Conservation (phyloP, 2,888 invertebrate species). For the Dryomyza anilis region DNA sequence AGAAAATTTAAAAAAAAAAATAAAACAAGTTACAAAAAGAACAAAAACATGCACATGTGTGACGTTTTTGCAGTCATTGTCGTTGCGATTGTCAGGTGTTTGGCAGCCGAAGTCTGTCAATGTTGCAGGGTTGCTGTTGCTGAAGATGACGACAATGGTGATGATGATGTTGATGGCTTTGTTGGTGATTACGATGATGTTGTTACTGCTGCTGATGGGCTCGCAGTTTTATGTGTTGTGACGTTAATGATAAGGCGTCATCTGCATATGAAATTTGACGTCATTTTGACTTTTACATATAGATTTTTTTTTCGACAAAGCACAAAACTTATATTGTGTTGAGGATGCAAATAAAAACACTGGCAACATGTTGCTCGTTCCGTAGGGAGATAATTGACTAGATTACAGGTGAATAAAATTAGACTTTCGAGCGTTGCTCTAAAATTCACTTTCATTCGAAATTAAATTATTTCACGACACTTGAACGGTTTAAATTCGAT, state of each 20-base stretch:
- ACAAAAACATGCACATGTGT: conserved; percentile 8
- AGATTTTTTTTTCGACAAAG: not conserved
- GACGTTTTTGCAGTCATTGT: conserved; percentile 42
- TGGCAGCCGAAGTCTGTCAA: conserved; percentile 14
- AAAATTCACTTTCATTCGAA: no score
- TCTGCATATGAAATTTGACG: conserved; percentile 31
- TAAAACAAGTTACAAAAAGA: not conserved
- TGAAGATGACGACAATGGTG: conserved; percentile 28
- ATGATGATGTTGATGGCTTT: conserved; percentile 9
- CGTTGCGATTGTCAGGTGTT: conserved; percentile 42
- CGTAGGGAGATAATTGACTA: no score
- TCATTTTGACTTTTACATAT: conserved; percentile 26
- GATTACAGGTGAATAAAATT: no score
- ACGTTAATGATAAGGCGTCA: conserved; percentile 54
- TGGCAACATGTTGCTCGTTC: conserved; percentile 23
- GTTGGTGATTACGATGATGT: conserved; percentile 19
- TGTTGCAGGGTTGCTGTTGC: conserved; percentile 50
- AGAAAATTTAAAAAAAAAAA: not conserved
- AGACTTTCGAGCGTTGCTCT: no score
- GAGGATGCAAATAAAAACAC: not conserved
- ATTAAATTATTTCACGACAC: no score
- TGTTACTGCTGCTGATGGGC: conserved; percentile 22
- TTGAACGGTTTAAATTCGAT: no score
- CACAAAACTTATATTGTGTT: no score
- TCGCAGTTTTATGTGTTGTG: conserved; percentile 26